These are phyloP conservation scores for Sebastes cheni DNA, from an alignment of 2,797 vertebrate genomes.

Conservation along the genomic window DNA sequence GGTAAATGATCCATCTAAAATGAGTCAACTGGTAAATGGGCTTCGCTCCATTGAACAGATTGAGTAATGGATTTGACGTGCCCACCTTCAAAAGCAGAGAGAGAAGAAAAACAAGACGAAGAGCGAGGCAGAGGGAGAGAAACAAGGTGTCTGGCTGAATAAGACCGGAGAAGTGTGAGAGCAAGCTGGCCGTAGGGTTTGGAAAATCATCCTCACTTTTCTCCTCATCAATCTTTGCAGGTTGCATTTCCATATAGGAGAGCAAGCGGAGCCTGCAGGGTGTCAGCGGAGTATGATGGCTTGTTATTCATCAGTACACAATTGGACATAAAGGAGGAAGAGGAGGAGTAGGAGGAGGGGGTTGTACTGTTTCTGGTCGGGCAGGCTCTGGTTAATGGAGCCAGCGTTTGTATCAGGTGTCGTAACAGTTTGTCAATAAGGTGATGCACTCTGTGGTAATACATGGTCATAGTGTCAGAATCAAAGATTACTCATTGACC, in stretches of 20 bases:
- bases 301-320: constrained; percentile 53
- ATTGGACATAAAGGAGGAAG: constrained; percentile 27
- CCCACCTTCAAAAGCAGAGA: constrained; percentile 60
- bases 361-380: not conserved
- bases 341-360: not conserved
- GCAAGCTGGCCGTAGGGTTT: constrained; percentile 30
- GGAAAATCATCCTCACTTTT: constrained; percentile 43
- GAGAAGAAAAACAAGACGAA: constrained; percentile 30
- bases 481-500: constrained; percentile 4
- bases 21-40: constrained; percentile 77
- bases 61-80: constrained; percentile 75
- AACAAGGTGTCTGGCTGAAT: constrained; percentile 28
- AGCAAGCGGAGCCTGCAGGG: constrained; percentile 42
- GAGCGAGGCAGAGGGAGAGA: not conserved
- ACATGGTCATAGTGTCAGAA: not conserved
- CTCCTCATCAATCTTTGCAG: constrained; percentile 60
- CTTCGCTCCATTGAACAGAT: constrained; percentile 73
- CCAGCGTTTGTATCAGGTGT: constrained; percentile 34
- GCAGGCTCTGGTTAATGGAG: constrained; percentile 39
- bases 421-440: constrained; percentile 47
- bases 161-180: constrained; percentile 23
- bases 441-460: constrained; percentile 14
- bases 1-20: constrained; percentile 76
- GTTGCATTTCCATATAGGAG: constrained; percentile 51
- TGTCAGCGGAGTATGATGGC: constrained; percentile 29